A percentile compares a stretch with the other conserved stretches of the same genome.
Conservation (phyloP, 1,140 invertebrate genomes). For the silkworm (Bombyx mori) region ASM3026992v2 NC_085108.1:6611501-6612000, state of each 20-base stretch:
- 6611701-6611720: slow-evolving; percentile 33
- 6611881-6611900: neutral
- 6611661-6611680: slow-evolving; percentile 1
- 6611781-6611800: slow-evolving; percentile 40
- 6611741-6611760: slow-evolving; percentile 59
- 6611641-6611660: neutral
- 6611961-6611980: no score
- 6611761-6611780: slow-evolving; percentile 24
- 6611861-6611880: slow-evolving; percentile 20
- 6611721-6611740: slow-evolving; percentile 63
- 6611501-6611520: no score
- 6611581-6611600: no score
- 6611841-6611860: slow-evolving; percentile 12
- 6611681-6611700: neutral
- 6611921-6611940: no score
- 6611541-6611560: no score
- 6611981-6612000: no score
- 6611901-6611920: no score
- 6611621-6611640: no score
- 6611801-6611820: slow-evolving; percentile 37
- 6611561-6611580: no score
- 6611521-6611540: no score
- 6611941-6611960: no score
- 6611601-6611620: no score
- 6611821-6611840: slow-evolving; percentile 13